Conservation (phyloP, 2,888 invertebrate species). For the Chaitophorus viminalis region DNA sequence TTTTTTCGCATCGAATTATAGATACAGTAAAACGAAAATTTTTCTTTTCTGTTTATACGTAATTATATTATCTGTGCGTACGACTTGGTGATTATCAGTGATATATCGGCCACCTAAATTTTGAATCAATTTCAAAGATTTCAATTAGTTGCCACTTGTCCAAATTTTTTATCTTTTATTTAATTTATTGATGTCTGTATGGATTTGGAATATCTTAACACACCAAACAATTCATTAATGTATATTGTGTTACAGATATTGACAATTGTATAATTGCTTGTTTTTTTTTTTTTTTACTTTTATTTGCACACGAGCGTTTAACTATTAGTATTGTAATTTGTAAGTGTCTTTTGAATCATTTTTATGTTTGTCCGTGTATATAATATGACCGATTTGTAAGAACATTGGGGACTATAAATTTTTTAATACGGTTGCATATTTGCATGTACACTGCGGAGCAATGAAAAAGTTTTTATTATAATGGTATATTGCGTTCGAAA, state of each 20-base stretch:
- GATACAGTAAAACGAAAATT: background rate
- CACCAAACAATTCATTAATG: too few species aligned
- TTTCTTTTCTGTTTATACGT: background rate
- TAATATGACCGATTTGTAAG: background rate
- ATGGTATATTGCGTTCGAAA: background rate
- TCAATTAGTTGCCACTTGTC: background rate
- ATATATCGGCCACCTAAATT: background rate
- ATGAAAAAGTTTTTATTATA: background rate
- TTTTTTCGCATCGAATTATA: background rate
- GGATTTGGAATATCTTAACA: background rate
- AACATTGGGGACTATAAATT: background rate
- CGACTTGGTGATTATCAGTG: background rate
- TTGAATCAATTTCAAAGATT: constrained; percentile 11
- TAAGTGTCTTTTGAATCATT: background rate
- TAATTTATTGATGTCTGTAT: background rate
- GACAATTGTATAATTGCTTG: background rate
- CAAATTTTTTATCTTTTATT: constrained; percentile 4
- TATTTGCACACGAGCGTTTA: background rate
- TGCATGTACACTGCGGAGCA: background rate
- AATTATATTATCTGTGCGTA: background rate
- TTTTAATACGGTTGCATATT: background rate
- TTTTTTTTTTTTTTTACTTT: background rate
- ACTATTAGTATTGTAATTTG: background rate
- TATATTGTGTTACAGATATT: background rate
- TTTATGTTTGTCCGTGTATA: background rate